Percentiles rank a stretch among this genome's conserved stretches.
Conservation (phyloP, 2,113 vertebrate genomes). For the Tiliqua scincoides region DNA sequence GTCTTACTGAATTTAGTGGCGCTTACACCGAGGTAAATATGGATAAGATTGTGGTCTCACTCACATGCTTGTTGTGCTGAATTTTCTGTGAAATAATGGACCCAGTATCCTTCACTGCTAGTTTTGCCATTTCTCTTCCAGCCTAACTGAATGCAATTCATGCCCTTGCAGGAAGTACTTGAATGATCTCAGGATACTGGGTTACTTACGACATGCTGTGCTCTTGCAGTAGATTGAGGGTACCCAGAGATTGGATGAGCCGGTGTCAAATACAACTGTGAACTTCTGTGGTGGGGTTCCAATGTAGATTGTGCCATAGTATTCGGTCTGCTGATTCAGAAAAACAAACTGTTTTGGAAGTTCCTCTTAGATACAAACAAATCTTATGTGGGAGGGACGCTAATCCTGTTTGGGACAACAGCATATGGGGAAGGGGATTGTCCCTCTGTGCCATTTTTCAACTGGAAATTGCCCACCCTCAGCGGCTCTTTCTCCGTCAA, state of each 20-base stretch:
- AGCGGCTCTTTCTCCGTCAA: no score
- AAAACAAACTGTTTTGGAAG: background rate
- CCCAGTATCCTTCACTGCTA: background rate
- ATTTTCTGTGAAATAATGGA: background rate
- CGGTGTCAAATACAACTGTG: slow-evolving; percentile 72
- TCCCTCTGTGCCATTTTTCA: no score
- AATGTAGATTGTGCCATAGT: slow-evolving; percentile 67
- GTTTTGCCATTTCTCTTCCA: background rate
- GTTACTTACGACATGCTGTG: slow-evolving; percentile 70
- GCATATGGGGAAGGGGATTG: no score
- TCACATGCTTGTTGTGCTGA: background rate
- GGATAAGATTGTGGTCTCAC: background rate
- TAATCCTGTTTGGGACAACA: no score
- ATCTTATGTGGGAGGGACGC: no score
- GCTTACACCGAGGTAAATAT: background rate
- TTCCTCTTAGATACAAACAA: no score
- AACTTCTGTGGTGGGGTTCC: slow-evolving; percentile 73
- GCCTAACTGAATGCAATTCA: background rate
- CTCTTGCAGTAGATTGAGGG: slow-evolving; percentile 72
- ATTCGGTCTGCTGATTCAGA: slow-evolving; percentile 60
- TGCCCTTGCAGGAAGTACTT: no score
- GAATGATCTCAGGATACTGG: rapidly evolving
- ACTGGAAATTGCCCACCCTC: no score
- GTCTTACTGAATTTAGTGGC: background rate
- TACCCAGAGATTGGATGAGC: slow-evolving; percentile 77